Percentiles rank a stretch among this genome's conserved stretches.
Conservation (phyloP, 2,888 invertebrate species). For the Chrysolina americana region DNA sequence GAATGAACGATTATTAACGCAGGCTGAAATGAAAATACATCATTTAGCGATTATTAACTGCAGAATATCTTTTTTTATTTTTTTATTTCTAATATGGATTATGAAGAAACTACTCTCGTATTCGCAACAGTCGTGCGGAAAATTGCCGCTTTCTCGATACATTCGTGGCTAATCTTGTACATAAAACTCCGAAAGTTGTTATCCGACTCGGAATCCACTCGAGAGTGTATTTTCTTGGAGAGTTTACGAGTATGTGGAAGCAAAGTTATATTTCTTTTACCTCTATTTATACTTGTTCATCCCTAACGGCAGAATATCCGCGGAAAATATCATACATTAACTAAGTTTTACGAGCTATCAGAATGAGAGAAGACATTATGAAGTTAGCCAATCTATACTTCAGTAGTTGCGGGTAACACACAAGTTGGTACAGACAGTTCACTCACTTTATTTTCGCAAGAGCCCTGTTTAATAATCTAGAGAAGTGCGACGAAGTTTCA, state of each 20-base stretch:
- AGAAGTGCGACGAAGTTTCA: too few species aligned
- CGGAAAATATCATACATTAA: slow-evolving; percentile 65
- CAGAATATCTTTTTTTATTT: too few species aligned
- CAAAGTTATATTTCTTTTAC: slow-evolving; percentile 55
- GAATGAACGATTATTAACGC: too few species aligned
- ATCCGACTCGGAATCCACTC: slow-evolving; percentile 47
- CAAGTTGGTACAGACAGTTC: slow-evolving; percentile 7
- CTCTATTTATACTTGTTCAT: slow-evolving; percentile 52
- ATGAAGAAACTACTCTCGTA: background rate
- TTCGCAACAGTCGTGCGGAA: background rate
- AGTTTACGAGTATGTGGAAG: slow-evolving; percentile 53
- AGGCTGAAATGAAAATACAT: too few species aligned
- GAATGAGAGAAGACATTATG: slow-evolving; percentile 68
- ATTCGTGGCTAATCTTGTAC: slow-evolving; percentile 49
- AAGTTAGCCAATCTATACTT: slow-evolving; percentile 69
- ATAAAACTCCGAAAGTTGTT: slow-evolving; percentile 51
- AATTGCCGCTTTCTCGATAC: slow-evolving; percentile 35
- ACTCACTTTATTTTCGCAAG: too few species aligned
- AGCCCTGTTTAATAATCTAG: too few species aligned
- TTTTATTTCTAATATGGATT: too few species aligned
- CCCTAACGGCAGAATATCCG: slow-evolving; percentile 57
- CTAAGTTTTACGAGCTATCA: slow-evolving; percentile 66
- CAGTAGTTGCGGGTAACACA: slow-evolving; percentile 58
- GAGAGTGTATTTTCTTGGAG: slow-evolving; percentile 49
- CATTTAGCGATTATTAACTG: too few species aligned